Conservation (phyloP, 2,797 vertebrate species). For the Eutrigla gurnardus region DNA sequence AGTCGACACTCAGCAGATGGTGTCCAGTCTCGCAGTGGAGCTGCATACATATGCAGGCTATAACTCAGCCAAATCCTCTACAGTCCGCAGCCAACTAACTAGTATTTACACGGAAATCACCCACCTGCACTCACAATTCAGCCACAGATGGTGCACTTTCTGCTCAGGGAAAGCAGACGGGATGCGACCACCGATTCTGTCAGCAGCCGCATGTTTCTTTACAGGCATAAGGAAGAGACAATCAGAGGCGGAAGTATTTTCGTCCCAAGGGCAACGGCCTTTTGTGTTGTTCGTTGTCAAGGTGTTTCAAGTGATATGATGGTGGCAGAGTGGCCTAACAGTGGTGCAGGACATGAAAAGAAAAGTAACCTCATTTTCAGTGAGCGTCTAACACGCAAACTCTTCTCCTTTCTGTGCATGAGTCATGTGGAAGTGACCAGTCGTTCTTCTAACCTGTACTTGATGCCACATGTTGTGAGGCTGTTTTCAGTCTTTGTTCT, state of each 20-base stretch:
- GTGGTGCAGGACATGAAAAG: neutral
- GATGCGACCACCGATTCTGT: slow-evolving; percentile 20
- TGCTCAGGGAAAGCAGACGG: slow-evolving; percentile 31
- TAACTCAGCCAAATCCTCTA: slow-evolving; percentile 57
- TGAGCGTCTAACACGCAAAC: neutral
- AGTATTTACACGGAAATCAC: slow-evolving; percentile 67
- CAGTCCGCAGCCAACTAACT: too few species aligned
- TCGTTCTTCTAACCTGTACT: neutral
- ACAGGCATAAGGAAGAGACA: slow-evolving; percentile 19
- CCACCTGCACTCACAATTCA: slow-evolving; percentile 64
- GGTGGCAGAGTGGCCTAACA: neutral
- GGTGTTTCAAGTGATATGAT: slow-evolving; percentile 37
- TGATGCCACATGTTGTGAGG: neutral
- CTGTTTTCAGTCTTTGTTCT: neutral
- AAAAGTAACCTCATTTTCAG: slow-evolving; percentile 24
- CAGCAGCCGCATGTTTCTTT: slow-evolving; percentile 40
- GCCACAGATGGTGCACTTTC: slow-evolving; percentile 59
- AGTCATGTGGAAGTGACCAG: too few species aligned
- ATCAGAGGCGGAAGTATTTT: slow-evolving; percentile 14
- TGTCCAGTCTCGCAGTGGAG: slow-evolving; percentile 44
- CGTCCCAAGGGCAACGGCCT: slow-evolving; percentile 22
- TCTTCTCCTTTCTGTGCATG: neutral
- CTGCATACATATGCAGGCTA: slow-evolving; percentile 62
- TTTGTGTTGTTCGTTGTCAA: slow-evolving; percentile 23
- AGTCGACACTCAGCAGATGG: slow-evolving; percentile 60